Evolutionary conservation across 2,113 vertebrate genomes (phyloP), one percentile per base, ranked within the genome.

Genomic region (Pyxicephalus adspersus): DNA sequence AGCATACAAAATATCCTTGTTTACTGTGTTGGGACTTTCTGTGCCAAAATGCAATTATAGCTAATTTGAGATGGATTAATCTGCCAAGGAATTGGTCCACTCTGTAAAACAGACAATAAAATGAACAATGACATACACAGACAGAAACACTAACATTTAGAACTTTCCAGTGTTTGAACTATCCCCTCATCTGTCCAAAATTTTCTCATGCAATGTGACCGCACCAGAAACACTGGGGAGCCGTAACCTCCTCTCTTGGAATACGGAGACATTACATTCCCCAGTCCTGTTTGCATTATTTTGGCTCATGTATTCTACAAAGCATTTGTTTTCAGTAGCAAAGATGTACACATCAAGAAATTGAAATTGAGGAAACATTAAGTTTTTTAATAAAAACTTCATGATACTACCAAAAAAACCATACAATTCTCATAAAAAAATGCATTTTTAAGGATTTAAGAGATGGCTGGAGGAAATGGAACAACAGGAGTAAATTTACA

Each of bases 131-230:
- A 79, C 64, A 60, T 28, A 26, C 64, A 20, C 60, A 16, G 52
- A 67, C 7, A 68, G 26, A 50, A 72, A 72, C 51, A 55, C 18
- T 28, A 57, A 72, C 25, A 58, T 17, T 67, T 18, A 18, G 51
- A 79, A 25, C 60, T 68, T 79, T 79, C 77, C 64, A 79, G 26
- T 20, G 77, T 70, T 38, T 79, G 64, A 60, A 60, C 65, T 34
- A 60, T 68, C 63, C 51, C 16, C 28, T 38, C 29, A 23, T 58
- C 77, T 79, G 64, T 23, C 68, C 28, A 57, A 19, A 38, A 52
- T 60, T n/a, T 51, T 55, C 51, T 67, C 76, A 67, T 77, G 64
- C 63, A 51, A 66, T 52, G 15, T 31, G 26, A 65, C 60, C 20
- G 29, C 29, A 34, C 16, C 52, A 17, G 29, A 50, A 50, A 68